Evolutionary conservation across 2,113 vertebrate genomes (phyloP).

Genomic region (Nothocercus nigrocapillus): DNA sequence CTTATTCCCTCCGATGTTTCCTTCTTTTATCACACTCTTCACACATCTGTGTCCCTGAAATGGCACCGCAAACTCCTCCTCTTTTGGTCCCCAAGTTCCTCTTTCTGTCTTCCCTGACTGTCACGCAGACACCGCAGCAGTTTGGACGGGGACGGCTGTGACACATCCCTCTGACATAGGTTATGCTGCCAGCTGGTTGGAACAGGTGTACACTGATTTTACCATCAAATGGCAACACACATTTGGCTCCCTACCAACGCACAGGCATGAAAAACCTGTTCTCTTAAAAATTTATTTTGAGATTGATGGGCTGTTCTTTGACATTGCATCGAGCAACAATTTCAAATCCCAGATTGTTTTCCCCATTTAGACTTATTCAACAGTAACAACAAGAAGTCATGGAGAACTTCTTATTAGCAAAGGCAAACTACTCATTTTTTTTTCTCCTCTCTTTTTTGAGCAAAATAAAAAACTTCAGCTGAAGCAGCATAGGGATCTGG

Average conservation of each 20-base stretch:
- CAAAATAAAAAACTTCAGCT: neutral
- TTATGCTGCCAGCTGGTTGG: slow-evolving; percentile 90
- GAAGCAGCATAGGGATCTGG: neutral
- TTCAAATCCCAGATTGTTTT: slow-evolving; percentile 71
- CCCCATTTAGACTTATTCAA: neutral
- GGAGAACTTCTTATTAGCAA: slow-evolving; percentile 35
- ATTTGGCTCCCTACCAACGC: slow-evolving; percentile 89
- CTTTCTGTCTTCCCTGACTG: slow-evolving; percentile 79
- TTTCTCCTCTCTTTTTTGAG: neutral
- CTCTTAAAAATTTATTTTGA: slow-evolving; percentile 77
- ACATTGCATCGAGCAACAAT: slow-evolving; percentile 71
- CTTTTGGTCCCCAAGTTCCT: slow-evolving; percentile 78
- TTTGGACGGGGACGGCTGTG: slow-evolving; percentile 71
- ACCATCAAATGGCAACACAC: slow-evolving; percentile 87
- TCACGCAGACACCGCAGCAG: slow-evolving; percentile 76
- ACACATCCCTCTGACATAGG: slow-evolving; percentile 84
- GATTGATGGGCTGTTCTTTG: slow-evolving; percentile 84
- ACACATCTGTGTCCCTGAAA: slow-evolving; percentile 85
- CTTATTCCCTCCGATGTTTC: slow-evolving; percentile 86
- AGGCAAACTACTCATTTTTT: slow-evolving; percentile 58
- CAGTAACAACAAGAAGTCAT: neutral
- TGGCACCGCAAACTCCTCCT: slow-evolving; percentile 75
- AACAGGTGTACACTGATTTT: slow-evolving; percentile 94
- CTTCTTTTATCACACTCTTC: slow-evolving; percentile 85
- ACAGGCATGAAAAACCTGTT: slow-evolving; percentile 87